Percentiles rank a stretch among this genome's conserved stretches.
Evolutionary conservation across 2,113 vertebrate genomes (phyloP).

Genomic region (Odocoileus hemionus): DNA sequence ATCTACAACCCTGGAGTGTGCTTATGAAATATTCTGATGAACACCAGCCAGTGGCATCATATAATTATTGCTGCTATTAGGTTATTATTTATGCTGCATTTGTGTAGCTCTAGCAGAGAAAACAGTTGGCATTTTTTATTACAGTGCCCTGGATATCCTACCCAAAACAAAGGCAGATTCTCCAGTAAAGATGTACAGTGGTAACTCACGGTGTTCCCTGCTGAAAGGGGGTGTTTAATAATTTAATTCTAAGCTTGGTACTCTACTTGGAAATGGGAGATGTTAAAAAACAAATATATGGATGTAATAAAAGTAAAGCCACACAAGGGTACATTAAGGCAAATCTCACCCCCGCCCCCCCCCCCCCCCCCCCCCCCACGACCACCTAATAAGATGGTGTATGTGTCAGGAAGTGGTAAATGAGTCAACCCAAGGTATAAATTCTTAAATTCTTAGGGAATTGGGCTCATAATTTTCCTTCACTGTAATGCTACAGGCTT

Average conservation of each 20-base stretch:
- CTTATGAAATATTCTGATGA: conserved; percentile 64
- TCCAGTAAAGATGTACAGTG: neutral
- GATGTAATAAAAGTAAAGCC: conserved; percentile 1
- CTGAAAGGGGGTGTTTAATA: conserved; percentile 17
- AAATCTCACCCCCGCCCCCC: neutral
- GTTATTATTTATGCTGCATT: conserved; percentile 43
- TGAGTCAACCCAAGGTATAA: neutral
- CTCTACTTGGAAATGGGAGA: conserved; percentile 34
- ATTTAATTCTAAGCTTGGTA: conserved; percentile 4
- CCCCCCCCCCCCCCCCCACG: neutral
- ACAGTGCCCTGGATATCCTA: conserved; percentile 2
- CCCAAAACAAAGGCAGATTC: neutral
- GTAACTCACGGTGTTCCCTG: neutral
- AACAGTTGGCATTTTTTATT: neutral
- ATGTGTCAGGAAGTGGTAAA: neutral
- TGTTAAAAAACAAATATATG: neutral
- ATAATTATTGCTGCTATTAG: conserved; percentile 48
- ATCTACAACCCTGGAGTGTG: neutral
- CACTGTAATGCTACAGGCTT: accelerated
- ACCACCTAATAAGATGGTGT: neutral
- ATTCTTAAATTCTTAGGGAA: neutral
- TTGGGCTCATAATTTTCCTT: neutral
- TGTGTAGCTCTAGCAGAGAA: neutral
- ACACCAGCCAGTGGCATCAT: conserved; percentile 5
- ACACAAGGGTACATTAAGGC: conserved; percentile 32